Percentiles rank a stretch among this genome's conserved stretches.
These are phyloP conservation scores for Oncorhynchus clarkii DNA, from an alignment of 2,113 vertebrate species.

Conservation along the genomic window DNA sequence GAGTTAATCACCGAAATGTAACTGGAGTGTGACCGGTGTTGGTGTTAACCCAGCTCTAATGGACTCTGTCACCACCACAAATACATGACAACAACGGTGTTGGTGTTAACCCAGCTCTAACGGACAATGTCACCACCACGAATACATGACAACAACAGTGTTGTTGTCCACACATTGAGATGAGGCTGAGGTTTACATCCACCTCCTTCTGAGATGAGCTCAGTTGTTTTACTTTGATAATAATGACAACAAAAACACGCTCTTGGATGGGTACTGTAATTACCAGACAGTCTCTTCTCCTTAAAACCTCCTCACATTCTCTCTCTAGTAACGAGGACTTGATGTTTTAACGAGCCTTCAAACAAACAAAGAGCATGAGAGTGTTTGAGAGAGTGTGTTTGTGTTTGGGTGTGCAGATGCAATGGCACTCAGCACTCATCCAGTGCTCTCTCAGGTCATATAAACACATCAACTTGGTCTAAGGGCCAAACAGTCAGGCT, in stretches of 20 bases:
- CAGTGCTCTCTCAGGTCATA: constrained; percentile 32
- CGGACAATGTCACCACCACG: constrained; percentile 55
- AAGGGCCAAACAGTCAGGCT: constrained; percentile 11
- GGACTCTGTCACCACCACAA: constrained; percentile 54
- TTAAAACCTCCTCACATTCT: background rate
- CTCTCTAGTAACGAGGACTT: background rate
- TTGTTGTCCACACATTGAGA: constrained; percentile 14
- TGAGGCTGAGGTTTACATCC: background rate
- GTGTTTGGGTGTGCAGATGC: constrained; percentile 7
- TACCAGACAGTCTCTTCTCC: background rate
- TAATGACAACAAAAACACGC: constrained; percentile 8
- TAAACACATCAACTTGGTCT: constrained; percentile 32
- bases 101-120: constrained; percentile 34
- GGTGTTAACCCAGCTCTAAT: constrained; percentile 51
- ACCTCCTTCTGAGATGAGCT: constrained; percentile 27
- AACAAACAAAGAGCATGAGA: constrained; percentile 3
- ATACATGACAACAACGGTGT: constrained; percentile 46
- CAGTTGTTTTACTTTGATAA: constrained; percentile 8
- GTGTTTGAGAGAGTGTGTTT: background rate
- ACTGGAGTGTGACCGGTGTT: constrained; percentile 45
- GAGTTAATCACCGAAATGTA: constrained; percentile 59
- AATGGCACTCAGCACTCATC: background rate
- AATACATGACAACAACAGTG: constrained; percentile 48
- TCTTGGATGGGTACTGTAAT: background rate
- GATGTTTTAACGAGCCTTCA: background rate